Evolutionary conservation across 1,140 invertebrate genomes (phyloP), one percentile per base, ranked within the genome.

Genomic region (Antheraea pernyi): DNA sequence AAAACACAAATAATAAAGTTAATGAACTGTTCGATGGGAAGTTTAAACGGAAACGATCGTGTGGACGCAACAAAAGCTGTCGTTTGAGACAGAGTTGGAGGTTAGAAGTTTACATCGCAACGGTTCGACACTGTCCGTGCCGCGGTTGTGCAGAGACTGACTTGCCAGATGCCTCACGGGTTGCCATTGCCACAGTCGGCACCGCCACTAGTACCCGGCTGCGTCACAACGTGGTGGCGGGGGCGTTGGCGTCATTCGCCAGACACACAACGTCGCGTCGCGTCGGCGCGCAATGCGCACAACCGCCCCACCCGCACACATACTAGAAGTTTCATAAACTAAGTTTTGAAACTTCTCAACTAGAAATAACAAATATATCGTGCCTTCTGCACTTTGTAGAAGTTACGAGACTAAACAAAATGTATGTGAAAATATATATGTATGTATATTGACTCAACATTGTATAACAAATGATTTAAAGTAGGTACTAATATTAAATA

Each of bases 31-130:
- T 53, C 71, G 71, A 71, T 77, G 71, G 83, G 84, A 70, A 53
- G 46, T 53, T 53, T 53, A 53, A 84, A 87, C 72, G 62, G 73
- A 82, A 85, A 83, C 73, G 67, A 73, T 79, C 68, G 1, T 78
- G 78, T 53, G 75, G 83, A 82, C 76, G 86, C 77, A 91, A 87
- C 80, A 80, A 76, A 83, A 80, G 86, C 89, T 91, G 89, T 84
- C 89, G 85, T 86, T 68, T 63, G 81, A 86, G 89, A 91, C 89
- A 91, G 89, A 80, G 70, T 79, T 69, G 64, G 73, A 82, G 73
- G 71, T 86, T 89, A 82, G 78, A 78, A 80, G 89, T 91, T 91
- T 86, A 91, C 89, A 91, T 91, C 84, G 87, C 89, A 91, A 69
- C 89, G 88, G 86, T 65, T 82, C 83, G 82, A 91, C 83, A 88